Conservation (phyloP, 2,797 vertebrate genomes). For the Chrysolophus pictus region DNA sequence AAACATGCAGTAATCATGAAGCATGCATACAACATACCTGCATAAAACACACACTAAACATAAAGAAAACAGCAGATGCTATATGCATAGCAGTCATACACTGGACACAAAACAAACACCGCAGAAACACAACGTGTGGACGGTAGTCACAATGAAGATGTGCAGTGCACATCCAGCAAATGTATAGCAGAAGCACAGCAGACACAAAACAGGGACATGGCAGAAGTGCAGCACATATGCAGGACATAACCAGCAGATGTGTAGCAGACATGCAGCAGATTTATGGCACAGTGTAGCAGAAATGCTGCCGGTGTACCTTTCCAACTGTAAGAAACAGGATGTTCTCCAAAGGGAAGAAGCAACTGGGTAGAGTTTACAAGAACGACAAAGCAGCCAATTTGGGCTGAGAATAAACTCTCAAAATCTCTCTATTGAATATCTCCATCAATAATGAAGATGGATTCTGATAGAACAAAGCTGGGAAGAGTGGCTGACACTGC, state of each 20-base stretch:
- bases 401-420: neutral
- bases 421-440: neutral
- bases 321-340: neutral
- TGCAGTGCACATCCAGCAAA: neutral
- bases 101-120: neutral
- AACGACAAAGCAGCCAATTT: neutral
- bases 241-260: neutral
- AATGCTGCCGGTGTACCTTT: neutral
- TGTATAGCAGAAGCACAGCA: neutral
- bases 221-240: neutral
- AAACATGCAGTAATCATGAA: neutral
- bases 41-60: neutral
- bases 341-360: neutral
- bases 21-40: accelerated
- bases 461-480: too few species aligned
- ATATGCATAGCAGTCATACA: neutral
- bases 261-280: neutral
- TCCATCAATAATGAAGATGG: too few species aligned
- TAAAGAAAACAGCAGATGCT: neutral
- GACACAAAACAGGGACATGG: neutral
- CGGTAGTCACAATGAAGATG: neutral
- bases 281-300: neutral
- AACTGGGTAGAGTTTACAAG: neutral
- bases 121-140: accelerated
- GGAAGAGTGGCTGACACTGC: too few species aligned